A percentile compares a stretch with the other conserved stretches of the same genome.
These are phyloP conservation scores for Heterodera filipjevi DNA, from an alignment of 2,888 invertebrate genomes.

Conservation along the genomic window DNA sequence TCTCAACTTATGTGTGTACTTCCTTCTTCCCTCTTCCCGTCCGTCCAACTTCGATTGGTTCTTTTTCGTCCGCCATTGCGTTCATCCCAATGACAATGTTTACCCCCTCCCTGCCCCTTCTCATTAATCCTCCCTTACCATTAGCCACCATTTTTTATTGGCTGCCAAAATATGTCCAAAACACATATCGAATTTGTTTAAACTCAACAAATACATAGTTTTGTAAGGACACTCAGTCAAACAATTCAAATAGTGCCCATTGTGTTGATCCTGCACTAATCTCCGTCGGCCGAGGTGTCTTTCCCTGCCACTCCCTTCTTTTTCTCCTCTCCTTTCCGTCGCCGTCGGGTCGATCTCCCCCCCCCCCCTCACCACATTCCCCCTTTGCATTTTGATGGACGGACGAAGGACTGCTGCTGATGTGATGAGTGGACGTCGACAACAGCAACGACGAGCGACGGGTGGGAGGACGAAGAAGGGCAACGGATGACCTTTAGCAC, in stretches of 20 bases:
- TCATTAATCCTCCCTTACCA: background rate
- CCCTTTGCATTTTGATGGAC: background rate
- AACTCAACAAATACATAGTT: background rate
- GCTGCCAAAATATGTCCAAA: background rate
- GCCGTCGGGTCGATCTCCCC: background rate
- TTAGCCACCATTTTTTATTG: constrained; percentile 5
- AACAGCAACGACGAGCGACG: background rate
- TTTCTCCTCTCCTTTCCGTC: background rate
- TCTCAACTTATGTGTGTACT: background rate
- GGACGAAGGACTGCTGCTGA: background rate
- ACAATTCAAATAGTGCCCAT: background rate
- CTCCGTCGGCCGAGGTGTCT: background rate
- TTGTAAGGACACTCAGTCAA: background rate
- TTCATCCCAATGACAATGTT: background rate
- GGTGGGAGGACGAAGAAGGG: background rate
- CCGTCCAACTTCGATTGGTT: background rate
- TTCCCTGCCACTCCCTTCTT: background rate
- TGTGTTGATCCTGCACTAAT: background rate
- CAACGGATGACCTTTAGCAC: background rate
- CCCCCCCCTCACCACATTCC: background rate
- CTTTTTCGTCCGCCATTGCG: background rate
- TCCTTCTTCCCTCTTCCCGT: background rate
- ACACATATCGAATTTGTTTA: background rate
- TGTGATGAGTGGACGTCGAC: constrained; percentile 10
- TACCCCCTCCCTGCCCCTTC: background rate